Conservation (phyloP, 2,113 vertebrate species). For the Oncorhynchus masou region DNA sequence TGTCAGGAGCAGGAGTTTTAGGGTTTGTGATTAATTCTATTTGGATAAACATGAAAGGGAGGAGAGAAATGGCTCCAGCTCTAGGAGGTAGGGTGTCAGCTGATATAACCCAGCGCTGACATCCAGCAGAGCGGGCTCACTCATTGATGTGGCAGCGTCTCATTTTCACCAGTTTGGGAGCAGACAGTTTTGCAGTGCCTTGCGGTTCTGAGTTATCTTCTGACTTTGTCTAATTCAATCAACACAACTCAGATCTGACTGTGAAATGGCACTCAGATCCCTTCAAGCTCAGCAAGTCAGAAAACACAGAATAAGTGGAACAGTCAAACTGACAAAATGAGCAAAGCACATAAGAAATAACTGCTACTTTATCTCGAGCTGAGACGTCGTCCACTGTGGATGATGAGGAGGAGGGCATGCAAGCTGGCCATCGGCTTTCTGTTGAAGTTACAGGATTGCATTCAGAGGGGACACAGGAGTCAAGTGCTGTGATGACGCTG, state of each 20-base stretch:
- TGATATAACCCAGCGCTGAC: conserved; percentile 70
- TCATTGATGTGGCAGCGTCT: conserved; percentile 77
- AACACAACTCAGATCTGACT: conserved; percentile 75
- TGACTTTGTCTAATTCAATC: conserved; percentile 81
- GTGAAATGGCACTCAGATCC: conserved; percentile 70
- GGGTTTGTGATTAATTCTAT: conserved; percentile 69
- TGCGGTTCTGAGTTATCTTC: conserved; percentile 78
- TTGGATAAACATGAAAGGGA: conserved; percentile 74
- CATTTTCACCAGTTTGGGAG: conserved; percentile 74
- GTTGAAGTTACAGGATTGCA: conserved; percentile 51
- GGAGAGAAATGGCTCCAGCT: conserved; percentile 62
- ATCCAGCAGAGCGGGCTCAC: conserved; percentile 62
- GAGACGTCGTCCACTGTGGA: conserved; percentile 50
- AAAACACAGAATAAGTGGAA: conserved; percentile 70
- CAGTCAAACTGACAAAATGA: conserved; percentile 72
- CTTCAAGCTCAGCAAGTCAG: conserved; percentile 70
- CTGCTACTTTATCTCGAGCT: conserved; percentile 63
- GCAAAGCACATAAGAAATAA: conserved; percentile 64
- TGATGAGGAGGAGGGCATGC: conserved; percentile 27
- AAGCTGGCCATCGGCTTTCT: conserved; percentile 56
- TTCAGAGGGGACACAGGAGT: conserved; percentile 33
- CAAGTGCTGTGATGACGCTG: conserved; percentile 58
- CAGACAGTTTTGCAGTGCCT: conserved; percentile 77
- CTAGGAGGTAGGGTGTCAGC: conserved; percentile 70
- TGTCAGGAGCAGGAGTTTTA: conserved; percentile 63